Evolutionary conservation across 2,888 invertebrate species (phyloP).

Genomic region (Gymnocheta viridis): DNA sequence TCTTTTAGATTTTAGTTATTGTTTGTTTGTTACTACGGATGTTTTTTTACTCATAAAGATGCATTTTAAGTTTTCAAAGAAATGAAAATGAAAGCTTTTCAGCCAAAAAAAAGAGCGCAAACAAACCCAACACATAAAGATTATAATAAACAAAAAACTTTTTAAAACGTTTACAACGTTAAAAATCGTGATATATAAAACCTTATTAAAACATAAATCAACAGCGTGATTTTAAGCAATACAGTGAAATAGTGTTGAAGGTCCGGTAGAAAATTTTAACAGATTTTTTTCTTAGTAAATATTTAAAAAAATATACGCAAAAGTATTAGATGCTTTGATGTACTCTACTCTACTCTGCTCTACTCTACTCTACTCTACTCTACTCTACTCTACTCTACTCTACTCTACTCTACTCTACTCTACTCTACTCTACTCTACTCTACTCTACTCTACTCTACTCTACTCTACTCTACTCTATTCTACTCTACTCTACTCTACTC

Average conservation of each 20-base stretch:
- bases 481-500: not conserved
- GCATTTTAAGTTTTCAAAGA: conserved; percentile 56
- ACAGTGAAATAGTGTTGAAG: not conserved
- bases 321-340: no score
- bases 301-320: no score
- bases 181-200: conserved; percentile 65
- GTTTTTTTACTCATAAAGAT: conserved; percentile 33
- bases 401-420: not conserved
- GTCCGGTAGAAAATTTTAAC: conserved; percentile 3
- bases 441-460: not conserved
- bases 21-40: not conserved
- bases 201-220: conserved; percentile 69
- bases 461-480: not conserved
- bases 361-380: not conserved
- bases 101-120: conserved; percentile 10
- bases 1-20: conserved; percentile 32
- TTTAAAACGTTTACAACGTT: conserved; percentile 44
- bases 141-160: conserved; percentile 11
- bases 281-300: no score
- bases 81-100: conserved; percentile 69
- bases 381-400: not conserved
- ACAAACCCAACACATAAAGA: conserved; percentile 1
- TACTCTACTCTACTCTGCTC: no score
- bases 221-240: conserved; percentile 26
- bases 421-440: not conserved